Evolutionary conservation across 2,113 vertebrate genomes (phyloP).

Genomic region (Ranitomeya imitator): DNA sequence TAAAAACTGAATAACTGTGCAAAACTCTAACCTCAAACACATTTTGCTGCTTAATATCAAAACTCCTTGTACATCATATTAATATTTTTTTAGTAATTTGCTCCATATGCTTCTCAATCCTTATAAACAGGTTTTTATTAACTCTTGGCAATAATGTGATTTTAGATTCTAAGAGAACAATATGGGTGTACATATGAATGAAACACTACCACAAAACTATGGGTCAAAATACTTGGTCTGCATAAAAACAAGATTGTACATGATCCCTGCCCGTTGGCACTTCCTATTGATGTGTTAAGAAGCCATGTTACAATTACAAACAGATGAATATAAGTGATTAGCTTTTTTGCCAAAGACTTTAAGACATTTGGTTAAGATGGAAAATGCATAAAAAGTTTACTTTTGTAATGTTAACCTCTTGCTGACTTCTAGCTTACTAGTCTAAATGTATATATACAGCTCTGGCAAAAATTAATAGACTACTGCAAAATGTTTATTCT

Average conservation of each 20-base stretch:
- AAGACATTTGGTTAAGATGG: not conserved
- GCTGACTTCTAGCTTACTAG: not conserved
- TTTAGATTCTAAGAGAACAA: slow-evolving; percentile 42
- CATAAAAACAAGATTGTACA: slow-evolving; percentile 25
- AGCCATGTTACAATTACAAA: slow-evolving; percentile 28
- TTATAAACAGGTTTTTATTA: slow-evolving; percentile 51
- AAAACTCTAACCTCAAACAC: slow-evolving; percentile 24
- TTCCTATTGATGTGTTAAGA: slow-evolving; percentile 38
- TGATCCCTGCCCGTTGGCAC: slow-evolving; percentile 40
- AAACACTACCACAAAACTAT: slow-evolving; percentile 35
- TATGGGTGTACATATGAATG: slow-evolving; percentile 46
- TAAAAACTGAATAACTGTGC: not conserved
- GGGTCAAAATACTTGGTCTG: slow-evolving; percentile 3
- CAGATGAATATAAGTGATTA: slow-evolving; percentile 26
- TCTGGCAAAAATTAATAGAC: no score
- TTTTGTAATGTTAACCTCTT: not conserved
- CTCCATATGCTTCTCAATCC: slow-evolving; percentile 37
- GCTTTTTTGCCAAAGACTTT: slow-evolving; percentile 16
- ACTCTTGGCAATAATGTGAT: slow-evolving; percentile 26
- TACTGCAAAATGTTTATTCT: no score
- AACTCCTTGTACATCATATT: slow-evolving; percentile 23
- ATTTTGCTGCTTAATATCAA: slow-evolving; percentile 13
- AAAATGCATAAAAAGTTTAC: not conserved
- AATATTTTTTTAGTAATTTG: slow-evolving; percentile 44
- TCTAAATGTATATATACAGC: not conserved